A percentile compares a stretch with the other conserved stretches of the same genome.
Conservation (phyloP, 92 coral and sea anemone genomes). For the Porites divaricata region DNA sequence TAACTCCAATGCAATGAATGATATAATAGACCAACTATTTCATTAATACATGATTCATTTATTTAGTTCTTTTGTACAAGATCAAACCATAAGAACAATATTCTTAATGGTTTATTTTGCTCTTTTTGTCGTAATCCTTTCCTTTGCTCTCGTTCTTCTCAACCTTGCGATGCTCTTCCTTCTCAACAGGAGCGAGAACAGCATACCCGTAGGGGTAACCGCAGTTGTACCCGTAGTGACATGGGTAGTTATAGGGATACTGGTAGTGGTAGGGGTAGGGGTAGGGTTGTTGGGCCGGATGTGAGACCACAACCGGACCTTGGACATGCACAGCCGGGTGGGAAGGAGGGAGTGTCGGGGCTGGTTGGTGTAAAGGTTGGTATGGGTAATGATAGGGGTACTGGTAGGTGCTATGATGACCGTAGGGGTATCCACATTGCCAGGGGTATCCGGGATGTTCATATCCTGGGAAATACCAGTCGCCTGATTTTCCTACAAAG, state of each 20-base stretch:
- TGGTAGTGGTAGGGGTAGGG: conserved; percentile 5
- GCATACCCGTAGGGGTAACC: conserved; percentile 17
- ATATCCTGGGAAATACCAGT: conserved; percentile 20
- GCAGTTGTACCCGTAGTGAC: conserved; percentile 26
- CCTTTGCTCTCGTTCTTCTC: background rate
- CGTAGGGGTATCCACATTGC: conserved; percentile 27
- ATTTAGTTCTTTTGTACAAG: background rate
- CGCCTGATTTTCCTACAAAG: background rate
- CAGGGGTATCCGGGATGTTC: conserved; percentile 22
- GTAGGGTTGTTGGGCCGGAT: background rate
- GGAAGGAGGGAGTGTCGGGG: background rate
- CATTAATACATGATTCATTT: too few relatives aligned
- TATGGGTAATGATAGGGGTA: conserved; percentile 27
- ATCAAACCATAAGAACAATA: background rate
- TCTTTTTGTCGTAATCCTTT: conserved; percentile 24
- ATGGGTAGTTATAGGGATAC: conserved; percentile 9
- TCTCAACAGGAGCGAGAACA: background rate
- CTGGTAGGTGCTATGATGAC: conserved; percentile 8
- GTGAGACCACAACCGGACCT: conserved; percentile 1
- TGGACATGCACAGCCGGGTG: background rate
- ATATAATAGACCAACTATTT: too few relatives aligned
- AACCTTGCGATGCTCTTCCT: background rate
- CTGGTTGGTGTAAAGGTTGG: conserved; percentile 8
- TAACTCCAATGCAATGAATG: too few relatives aligned
- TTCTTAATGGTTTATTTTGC: background rate